Evolutionary conservation across 2,113 vertebrate genomes (phyloP), one percentile per base, ranked within the genome.

Genomic region (Dolichallabes microphthalmus): DNA sequence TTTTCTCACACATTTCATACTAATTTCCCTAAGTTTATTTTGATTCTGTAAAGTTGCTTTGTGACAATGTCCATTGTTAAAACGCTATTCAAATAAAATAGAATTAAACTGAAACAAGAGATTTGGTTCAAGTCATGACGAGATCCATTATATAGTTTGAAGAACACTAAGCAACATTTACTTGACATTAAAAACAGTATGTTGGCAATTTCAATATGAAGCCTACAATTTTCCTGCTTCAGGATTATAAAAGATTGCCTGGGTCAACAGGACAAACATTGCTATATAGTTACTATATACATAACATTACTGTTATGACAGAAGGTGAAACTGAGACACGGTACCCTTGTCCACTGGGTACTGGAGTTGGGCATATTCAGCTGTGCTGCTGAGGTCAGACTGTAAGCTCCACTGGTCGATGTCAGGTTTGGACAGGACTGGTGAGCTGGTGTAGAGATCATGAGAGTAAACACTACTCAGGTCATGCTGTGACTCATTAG

Each of bases 391-490:
- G 61, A 93, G 90, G 17, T 91, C 92, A 45, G 94, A 94, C 88
- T 93, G 93, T 81, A 94, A 90, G 74, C 93, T 95, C 93, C 94
- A 94, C 75, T 92, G 91, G 86, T 94, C 93, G 80, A 92, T 80
- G 83, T 95, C 95, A 0, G 84, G 87, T 82, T 94, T 94, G 73
- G 93, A 92, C 87, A 96, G 94, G 32, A 93, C 92, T 0, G 96
- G 96, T 17, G 93, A 94, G 84, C 95, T 95, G 87, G 91, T 92
- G 88, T 94, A 86, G 0, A 74, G 92, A 13, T 89, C 89, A 88
- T 93, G 14, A 86, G 94, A 95, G 90, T 95, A 95, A 0, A 93
- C 93, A 0, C 94, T 93, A 1, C 95, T 94, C 64, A 96, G 95
- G 0, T 93, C 94, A 87, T 91, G 92, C 60, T 94, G 90, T 22